Evolutionary conservation across 2,888 invertebrate species (phyloP).

Genomic region (Macrostomum cliftonense): DNA sequence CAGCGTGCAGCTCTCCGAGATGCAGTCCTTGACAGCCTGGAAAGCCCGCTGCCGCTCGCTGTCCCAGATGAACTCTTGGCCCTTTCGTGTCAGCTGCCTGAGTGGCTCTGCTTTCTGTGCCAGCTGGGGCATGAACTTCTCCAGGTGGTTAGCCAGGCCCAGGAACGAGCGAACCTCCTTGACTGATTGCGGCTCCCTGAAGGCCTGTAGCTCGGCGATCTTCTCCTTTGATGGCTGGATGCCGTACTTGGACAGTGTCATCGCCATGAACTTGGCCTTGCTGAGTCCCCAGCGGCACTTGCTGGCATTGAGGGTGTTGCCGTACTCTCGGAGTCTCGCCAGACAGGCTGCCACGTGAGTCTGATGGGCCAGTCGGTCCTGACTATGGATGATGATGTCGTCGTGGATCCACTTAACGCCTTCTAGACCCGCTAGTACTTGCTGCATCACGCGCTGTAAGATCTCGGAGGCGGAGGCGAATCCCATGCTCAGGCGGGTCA

Average conservation of each 20-base stretch:
- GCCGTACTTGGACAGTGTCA: constrained; percentile 8
- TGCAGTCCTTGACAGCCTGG: constrained; percentile 5
- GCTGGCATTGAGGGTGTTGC: background rate
- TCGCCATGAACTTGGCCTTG: constrained; percentile 11
- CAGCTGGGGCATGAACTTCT: constrained; percentile 11
- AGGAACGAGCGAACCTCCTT: constrained; percentile 14
- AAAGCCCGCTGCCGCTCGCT: constrained; percentile 9
- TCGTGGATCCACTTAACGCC: background rate
- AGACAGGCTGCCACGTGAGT: background rate
- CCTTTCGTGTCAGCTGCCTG: constrained; percentile 1
- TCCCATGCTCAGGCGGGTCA: constrained; percentile 11
- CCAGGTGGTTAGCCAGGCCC: constrained; percentile 12
- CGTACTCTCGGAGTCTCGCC: background rate
- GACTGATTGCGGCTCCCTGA: constrained; percentile 7
- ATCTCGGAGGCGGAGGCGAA: constrained; percentile 12
- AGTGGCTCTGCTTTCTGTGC: constrained; percentile 3
- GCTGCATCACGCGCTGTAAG: background rate
- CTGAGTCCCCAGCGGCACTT: constrained; percentile 4
- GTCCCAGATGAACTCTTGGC: background rate
- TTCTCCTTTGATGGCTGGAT: constrained; percentile 9
- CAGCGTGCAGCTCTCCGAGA: constrained; percentile 12
- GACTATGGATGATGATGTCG: background rate
- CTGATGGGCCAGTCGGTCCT: background rate
- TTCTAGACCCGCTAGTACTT: background rate
- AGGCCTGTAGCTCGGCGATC: constrained; percentile 11